These are phyloP conservation scores for Hippocampus zosterae DNA, from an alignment of 2,113 vertebrate genomes.

Conservation along the genomic window DNA sequence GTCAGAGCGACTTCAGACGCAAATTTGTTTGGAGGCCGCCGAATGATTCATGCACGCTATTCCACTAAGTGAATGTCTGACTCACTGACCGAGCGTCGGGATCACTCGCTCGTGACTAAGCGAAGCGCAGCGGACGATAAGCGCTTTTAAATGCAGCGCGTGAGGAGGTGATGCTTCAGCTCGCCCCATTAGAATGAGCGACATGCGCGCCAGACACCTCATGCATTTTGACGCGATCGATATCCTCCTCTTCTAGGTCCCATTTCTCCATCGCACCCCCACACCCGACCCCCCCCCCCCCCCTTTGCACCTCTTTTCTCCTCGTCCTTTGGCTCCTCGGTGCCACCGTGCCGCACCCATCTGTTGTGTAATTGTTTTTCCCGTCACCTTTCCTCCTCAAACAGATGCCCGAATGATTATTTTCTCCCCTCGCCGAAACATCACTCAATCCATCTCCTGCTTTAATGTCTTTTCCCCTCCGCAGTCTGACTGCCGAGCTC, in stretches of 20 bases:
- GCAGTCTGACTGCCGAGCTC: background rate
- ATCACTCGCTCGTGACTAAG: constrained; percentile 1
- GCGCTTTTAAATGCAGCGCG: constrained; percentile 14
- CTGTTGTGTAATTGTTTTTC: constrained; percentile 10
- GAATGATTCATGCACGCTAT: background rate
- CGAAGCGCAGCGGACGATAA: constrained; percentile 10
- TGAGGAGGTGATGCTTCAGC: constrained; percentile 7
- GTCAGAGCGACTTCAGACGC: background rate
- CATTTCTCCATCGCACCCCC: background rate
- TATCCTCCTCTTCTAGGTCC: constrained; percentile 40
- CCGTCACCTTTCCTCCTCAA: constrained; percentile 12
- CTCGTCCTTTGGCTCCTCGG: constrained; percentile 5
- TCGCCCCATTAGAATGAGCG: constrained; percentile 28
- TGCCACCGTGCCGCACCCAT: background rate
- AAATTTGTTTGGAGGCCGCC: background rate
- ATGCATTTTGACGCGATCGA: constrained; percentile 61
- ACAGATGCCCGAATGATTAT: constrained; percentile 13
- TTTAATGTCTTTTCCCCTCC: background rate
- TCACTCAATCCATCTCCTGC: constrained; percentile 7
- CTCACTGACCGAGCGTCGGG: background rate
- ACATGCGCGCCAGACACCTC: constrained; percentile 37
- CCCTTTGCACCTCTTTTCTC: background rate
- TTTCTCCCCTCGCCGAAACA: constrained; percentile 12
- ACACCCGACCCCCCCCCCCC: too few species aligned
- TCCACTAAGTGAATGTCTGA: background rate